Percentiles rank a stretch among this genome's conserved stretches.
These are phyloP conservation scores for Clytia hemisphaerica DNA, from an alignment of 30 jellyfish, hydroid and myxozoan genomes.

Conservation along the genomic window DNA sequence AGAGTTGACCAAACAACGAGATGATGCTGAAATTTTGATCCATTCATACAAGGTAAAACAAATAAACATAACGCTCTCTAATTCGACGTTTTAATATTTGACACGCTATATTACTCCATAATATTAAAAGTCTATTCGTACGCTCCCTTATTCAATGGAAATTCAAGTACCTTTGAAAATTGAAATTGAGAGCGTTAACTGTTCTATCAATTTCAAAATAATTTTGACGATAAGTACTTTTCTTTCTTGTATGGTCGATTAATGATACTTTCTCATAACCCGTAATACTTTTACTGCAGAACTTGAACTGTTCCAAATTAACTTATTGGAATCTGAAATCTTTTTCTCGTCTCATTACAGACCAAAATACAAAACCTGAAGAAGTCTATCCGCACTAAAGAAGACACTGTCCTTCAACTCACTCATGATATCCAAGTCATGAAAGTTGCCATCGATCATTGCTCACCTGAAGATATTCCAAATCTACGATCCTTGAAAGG, in stretches of 20 bases:
- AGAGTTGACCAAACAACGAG: constrained; percentile 88
- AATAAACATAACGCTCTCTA: too few species aligned
- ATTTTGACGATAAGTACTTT: too few species aligned
- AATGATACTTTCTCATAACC: too few species aligned
- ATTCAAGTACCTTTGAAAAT: neutral
- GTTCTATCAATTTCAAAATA: too few species aligned
- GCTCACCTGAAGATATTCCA: too few species aligned
- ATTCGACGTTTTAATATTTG: neutral
- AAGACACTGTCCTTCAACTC: constrained; percentile 56
- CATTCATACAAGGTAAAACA: constrained; percentile 57
- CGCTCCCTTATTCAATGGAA: neutral
- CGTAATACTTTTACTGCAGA: too few species aligned
- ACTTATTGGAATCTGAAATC: neutral
- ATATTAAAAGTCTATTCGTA: neutral
- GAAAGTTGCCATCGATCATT: constrained; percentile 15
- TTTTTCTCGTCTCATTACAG: neutral
- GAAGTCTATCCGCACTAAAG: constrained; percentile 73
- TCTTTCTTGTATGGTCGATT: too few species aligned
- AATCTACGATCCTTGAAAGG: too few species aligned
- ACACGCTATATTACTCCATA: neutral
- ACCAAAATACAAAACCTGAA: constrained; percentile 64
- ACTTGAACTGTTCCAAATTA: too few species aligned
- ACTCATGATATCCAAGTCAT: constrained; percentile 25
- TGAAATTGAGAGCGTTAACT: too few species aligned
- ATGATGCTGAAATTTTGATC: constrained; percentile 85